phyloP scores from a whole-genome alignment of 2,888 invertebrate genomes.

The Meteorus cinctellus region DNA sequence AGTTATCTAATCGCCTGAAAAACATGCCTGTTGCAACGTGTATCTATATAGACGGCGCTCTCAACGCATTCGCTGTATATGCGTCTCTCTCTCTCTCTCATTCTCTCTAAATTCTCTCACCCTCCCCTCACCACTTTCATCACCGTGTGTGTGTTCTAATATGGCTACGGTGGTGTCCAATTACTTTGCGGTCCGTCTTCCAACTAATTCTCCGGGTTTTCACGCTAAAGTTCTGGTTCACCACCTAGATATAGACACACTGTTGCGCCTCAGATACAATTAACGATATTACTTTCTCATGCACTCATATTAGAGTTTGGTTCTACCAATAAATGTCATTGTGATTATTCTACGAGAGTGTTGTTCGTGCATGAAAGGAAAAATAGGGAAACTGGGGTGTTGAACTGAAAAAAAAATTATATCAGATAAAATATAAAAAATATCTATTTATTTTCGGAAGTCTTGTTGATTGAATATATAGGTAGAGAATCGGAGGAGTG shows the following conservation, averaged over 20 bases:
- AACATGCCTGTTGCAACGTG: neutral
- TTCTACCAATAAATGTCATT: too few relatives aligned
- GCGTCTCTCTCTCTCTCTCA: neutral
- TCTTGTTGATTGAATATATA: too few relatives aligned
- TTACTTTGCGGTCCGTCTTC: conserved; percentile 63
- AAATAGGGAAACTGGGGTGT: too few relatives aligned
- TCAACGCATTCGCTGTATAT: neutral
- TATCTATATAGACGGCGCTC: neutral
- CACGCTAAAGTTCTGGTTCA: conserved; percentile 20
- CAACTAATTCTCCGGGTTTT: conserved; percentile 29
- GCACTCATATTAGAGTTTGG: conserved; percentile 1
- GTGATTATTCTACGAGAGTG: too few relatives aligned
- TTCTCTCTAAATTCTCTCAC: conserved; percentile 28
- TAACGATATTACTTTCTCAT: neutral
- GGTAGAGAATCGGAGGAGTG: too few relatives aligned
- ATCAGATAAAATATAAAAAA: too few relatives aligned
- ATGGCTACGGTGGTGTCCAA: conserved; percentile 71
- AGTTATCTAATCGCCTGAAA: neutral
- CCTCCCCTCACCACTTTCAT: neutral
- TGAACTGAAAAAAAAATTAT: too few relatives aligned
- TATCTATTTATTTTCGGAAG: too few relatives aligned
- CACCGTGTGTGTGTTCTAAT: conserved; percentile 65
- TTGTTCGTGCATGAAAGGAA: too few relatives aligned
- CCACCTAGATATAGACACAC: conserved; percentile 14
- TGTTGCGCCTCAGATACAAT: neutral